Conservation (phyloP, 2,113 vertebrate species). For the Callocephalon fimbriatum region DNA sequence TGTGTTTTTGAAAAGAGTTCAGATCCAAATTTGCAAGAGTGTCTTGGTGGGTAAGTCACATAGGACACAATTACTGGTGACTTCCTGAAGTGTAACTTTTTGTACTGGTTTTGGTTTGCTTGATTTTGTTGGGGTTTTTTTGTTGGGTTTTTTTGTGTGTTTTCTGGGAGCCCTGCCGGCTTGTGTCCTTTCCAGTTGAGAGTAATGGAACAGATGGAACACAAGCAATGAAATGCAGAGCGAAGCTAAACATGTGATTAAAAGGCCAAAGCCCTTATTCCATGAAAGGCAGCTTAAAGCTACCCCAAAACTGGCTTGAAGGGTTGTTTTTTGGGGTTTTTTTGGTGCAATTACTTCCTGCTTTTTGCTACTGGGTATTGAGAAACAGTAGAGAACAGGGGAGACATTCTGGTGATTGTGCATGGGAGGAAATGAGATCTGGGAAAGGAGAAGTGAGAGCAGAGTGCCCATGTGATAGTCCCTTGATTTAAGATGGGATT, state of each 20-base stretch:
- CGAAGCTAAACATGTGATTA: neutral
- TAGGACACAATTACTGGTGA: neutral
- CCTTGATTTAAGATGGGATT: slow-evolving; percentile 6
- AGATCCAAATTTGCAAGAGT: neutral
- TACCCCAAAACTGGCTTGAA: neutral
- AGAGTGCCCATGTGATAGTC: neutral
- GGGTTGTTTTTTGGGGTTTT: neutral
- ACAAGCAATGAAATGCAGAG: neutral
- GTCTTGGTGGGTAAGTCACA: rapidly evolving
- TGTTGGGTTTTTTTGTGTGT: neutral
- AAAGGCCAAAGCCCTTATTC: neutral
- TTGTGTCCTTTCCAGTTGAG: neutral
- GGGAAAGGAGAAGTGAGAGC: neutral
- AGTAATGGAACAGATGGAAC: neutral
- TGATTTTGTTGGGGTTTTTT: neutral
- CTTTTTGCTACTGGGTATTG: neutral
- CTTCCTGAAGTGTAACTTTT: neutral
- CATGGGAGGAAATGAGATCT: neutral
- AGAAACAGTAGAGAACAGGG: neutral
- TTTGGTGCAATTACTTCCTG: neutral
- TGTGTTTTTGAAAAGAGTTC: neutral
- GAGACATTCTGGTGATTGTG: neutral
- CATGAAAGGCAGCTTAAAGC: slow-evolving; percentile 5
- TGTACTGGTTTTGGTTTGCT: neutral
- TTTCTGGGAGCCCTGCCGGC: neutral